Conservation (phyloP, 2,888 invertebrate genomes). For the Drosophila villosipedis region DNA sequence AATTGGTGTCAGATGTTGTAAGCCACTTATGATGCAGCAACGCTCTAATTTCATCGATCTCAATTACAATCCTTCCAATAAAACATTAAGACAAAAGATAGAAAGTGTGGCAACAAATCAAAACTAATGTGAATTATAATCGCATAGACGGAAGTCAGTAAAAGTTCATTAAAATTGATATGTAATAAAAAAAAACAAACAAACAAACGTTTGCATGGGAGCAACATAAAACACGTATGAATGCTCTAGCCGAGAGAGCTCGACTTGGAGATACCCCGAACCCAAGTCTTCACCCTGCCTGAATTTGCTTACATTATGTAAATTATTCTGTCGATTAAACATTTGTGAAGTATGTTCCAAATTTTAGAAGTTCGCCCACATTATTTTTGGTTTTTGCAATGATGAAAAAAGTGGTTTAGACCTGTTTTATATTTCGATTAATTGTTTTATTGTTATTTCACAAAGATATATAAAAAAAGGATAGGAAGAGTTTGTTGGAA, state of each 20-base stretch:
- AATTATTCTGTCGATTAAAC: no score
- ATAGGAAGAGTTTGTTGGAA: no score
- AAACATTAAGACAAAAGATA: not conserved
- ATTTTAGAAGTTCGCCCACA: no score
- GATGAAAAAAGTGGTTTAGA: no score
- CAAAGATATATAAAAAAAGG: no score
- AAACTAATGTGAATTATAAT: conserved; percentile 1
- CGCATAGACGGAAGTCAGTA: conserved; percentile 10
- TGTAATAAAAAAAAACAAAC: conserved; percentile 14
- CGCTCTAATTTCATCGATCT: not conserved
- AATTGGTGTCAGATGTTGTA: not conserved
- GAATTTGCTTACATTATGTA: no score
- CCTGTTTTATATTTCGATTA: no score
- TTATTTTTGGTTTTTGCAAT: no score
- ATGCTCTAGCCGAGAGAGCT: not conserved
- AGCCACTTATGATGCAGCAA: not conserved
- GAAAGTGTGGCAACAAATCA: not conserved
- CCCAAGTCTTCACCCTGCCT: no score
- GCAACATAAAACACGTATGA: conserved; percentile 5
- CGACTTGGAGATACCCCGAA: no score
- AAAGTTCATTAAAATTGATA: conserved; percentile 5
- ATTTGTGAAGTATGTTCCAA: no score
- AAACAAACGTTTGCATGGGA: conserved; percentile 23
- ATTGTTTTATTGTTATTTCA: no score
- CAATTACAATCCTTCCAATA: not conserved